Percentiles rank a stretch among this genome's conserved stretches.
phyloP scores from a whole-genome alignment of 1,140 invertebrate species.

The Marisa cornuarietis region DNA sequence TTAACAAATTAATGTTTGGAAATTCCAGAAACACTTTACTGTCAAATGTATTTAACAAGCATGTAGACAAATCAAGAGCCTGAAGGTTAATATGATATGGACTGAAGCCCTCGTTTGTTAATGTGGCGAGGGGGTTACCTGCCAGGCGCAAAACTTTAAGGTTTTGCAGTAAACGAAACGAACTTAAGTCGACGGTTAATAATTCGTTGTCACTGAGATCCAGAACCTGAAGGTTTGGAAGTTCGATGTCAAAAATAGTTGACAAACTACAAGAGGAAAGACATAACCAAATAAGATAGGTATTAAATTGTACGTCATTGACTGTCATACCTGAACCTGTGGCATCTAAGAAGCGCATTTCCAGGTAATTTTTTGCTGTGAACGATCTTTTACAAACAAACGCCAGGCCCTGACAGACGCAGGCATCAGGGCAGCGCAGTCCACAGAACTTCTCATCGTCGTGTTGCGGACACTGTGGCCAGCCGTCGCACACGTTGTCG shows the following conservation, averaged over 20 bases:
- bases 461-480: conserved; percentile 22
- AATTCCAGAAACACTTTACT: conserved; percentile 8
- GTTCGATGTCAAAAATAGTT: background rate
- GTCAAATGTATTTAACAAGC: conserved; percentile 5
- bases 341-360: background rate
- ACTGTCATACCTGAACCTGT: conserved; percentile 1
- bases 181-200: background rate
- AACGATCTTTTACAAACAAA: conserved; percentile 11
- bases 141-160: conserved; percentile 12
- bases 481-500: conserved; percentile 18
- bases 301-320: background rate
- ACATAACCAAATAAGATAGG: background rate
- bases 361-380: background rate
- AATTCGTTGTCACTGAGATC: conserved; percentile 25
- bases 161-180: conserved; percentile 2
- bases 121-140: background rate
- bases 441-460: conserved; percentile 27
- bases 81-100: background rate
- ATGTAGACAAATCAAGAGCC: background rate
- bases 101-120: background rate
- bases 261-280: background rate
- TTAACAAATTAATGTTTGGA: background rate
- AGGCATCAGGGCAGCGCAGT: conserved; percentile 36
- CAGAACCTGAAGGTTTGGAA: background rate
- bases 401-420: conserved; percentile 13